Percentiles rank a stretch among this genome's conserved stretches.
Conservation (phyloP, 2,113 vertebrate species). For the Cinclus mexicanus region DNA sequence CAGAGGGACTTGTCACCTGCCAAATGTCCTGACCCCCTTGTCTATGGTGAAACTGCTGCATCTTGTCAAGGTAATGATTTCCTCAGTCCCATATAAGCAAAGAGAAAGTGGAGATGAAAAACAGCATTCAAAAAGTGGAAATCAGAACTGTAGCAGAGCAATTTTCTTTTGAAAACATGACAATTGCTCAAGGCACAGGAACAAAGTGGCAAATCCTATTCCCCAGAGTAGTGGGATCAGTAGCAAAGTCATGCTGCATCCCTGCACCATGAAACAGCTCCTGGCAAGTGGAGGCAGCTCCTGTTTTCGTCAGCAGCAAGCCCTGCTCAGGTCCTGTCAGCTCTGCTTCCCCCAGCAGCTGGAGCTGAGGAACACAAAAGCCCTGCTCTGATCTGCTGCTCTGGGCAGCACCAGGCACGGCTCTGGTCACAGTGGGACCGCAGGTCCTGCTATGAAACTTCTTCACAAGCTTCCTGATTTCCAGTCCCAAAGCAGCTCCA, state of each 20-base stretch:
- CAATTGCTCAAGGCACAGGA: constrained; percentile 14
- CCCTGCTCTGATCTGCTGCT: not conserved
- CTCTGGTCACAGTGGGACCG: fast-evolving
- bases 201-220: not conserved
- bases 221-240: not conserved
- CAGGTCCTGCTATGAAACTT: not conserved
- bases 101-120: not conserved
- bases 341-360: not conserved
- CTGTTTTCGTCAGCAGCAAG: not conserved
- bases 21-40: fast-evolving
- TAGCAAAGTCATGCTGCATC: not conserved
- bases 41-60: not conserved
- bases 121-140: not conserved
- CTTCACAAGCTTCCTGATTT: not conserved
- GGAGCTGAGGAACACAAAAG: too few relatives aligned
- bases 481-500: not conserved
- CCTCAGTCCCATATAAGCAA: not conserved
- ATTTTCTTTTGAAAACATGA: constrained; percentile 12
- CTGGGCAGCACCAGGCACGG: not conserved
- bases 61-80: not conserved
- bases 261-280: not conserved
- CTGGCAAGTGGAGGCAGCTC: not conserved
- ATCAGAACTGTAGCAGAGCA: not conserved
- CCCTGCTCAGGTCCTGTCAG: not conserved
- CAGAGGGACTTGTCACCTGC: not conserved